These are phyloP conservation scores for Enteromius afrohamiltoni DNA, from an alignment of 2,797 vertebrate genomes.

Conservation along the genomic window DNA sequence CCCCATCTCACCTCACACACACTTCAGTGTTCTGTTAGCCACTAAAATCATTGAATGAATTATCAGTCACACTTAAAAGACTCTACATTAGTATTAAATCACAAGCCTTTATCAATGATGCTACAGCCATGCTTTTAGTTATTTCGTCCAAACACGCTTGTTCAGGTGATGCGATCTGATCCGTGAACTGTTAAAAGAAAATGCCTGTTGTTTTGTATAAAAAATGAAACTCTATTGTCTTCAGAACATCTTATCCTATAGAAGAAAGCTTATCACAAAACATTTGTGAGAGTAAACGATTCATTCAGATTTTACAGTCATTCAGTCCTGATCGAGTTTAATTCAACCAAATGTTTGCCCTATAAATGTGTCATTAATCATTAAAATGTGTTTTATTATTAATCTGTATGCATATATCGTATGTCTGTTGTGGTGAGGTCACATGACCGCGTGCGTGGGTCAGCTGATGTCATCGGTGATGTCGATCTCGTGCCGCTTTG, in stretches of 20 bases:
- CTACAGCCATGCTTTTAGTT: too few relatives aligned
- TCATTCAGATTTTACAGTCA: background rate
- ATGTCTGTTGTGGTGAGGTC: background rate
- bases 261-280: background rate
- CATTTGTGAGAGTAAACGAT: background rate
- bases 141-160: background rate
- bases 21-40: background rate
- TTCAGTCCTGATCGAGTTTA: background rate
- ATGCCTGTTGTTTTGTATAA: background rate
- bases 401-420: too few relatives aligned
- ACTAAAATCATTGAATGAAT: background rate
- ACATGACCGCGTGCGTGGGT: background rate
- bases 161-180: background rate
- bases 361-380: too few relatives aligned
- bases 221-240: background rate
- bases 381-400: too few relatives aligned
- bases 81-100: background rate
- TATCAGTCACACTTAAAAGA: background rate
- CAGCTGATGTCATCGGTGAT: constrained; percentile 3
- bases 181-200: background rate
- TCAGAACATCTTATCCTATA: background rate
- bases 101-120: background rate
- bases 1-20: constrained; percentile 71
- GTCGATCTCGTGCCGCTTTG: background rate
- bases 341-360: too few relatives aligned